phyloP scores from a whole-genome alignment of 2,888 invertebrate genomes.

The Drosophila acutilabella region DNA sequence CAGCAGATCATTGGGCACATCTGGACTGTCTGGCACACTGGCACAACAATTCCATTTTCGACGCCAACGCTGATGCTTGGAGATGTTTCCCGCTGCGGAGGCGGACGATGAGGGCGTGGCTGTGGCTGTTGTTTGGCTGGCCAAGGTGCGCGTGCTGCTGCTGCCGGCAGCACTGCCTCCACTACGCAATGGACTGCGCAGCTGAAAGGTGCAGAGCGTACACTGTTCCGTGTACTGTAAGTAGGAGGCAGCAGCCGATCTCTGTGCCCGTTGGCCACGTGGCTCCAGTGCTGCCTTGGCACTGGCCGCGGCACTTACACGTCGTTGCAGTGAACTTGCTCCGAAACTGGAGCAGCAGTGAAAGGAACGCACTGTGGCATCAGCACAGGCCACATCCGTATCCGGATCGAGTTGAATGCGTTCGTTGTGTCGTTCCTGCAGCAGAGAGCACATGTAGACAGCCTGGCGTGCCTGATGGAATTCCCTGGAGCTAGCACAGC shows the following conservation, averaged over 20 bases:
- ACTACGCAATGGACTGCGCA: constrained; percentile 75
- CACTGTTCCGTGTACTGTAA: constrained; percentile 84
- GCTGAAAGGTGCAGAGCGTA: constrained; percentile 84
- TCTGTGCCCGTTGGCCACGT: constrained; percentile 45
- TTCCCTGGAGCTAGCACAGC: constrained; percentile 85
- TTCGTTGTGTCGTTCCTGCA: constrained; percentile 84
- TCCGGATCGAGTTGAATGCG: constrained; percentile 48
- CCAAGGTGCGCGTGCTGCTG: constrained; percentile 55
- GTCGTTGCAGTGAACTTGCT: constrained; percentile 76
- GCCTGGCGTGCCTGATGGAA: constrained; percentile 84
- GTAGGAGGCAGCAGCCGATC: constrained; percentile 61
- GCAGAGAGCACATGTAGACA: constrained; percentile 86
- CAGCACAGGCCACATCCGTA: constrained; percentile 12
- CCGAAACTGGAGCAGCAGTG: constrained; percentile 85
- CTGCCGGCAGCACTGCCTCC: constrained; percentile 46
- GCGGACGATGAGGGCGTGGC: constrained; percentile 46
- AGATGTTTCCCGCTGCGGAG: constrained; percentile 75
- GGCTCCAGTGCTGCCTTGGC: constrained; percentile 75
- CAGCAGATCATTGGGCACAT: constrained; percentile 86
- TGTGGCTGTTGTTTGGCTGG: constrained; percentile 38
- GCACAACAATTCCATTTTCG: constrained; percentile 88
- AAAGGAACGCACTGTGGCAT: constrained; percentile 75
- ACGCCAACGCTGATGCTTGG: constrained; percentile 85
- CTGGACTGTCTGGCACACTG: constrained; percentile 87
- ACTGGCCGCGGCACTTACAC: constrained; percentile 75